A percentile compares a stretch with the other conserved stretches of the same genome.
Conservation (phyloP, 2,888 invertebrate species). For the Gasteruption jaculator region DNA sequence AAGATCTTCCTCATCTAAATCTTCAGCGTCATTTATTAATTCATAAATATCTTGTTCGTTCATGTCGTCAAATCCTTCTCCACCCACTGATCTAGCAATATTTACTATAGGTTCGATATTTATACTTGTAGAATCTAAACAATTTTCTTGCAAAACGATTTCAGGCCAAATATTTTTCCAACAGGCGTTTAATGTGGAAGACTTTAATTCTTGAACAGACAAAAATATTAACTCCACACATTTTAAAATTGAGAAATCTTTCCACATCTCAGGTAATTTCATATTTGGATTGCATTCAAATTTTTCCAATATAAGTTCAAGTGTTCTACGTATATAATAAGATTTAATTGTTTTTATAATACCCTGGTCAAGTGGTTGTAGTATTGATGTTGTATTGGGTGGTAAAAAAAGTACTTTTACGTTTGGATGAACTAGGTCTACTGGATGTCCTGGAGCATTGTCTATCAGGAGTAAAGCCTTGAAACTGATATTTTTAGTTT, state of each 20-base stretch:
- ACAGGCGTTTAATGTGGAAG: constrained; percentile 9
- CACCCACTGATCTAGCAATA: constrained; percentile 8
- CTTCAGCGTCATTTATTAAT: constrained; percentile 9
- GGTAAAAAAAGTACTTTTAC: constrained; percentile 6
- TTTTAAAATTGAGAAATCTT: constrained; percentile 10
- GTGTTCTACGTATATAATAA: constrained; percentile 4
- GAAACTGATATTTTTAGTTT: constrained; percentile 7
- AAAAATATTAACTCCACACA: constrained; percentile 8
- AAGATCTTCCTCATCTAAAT: constrained; percentile 8
- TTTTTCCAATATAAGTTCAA: neutral
- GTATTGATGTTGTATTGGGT: constrained; percentile 5
- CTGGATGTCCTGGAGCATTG: constrained; percentile 6
- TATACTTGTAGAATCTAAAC: constrained; percentile 8
- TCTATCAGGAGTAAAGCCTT: constrained; percentile 7
- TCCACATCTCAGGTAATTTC: constrained; percentile 9
- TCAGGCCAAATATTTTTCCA: constrained; percentile 9
- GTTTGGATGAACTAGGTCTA: constrained; percentile 6
- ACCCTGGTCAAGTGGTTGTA: constrained; percentile 7
- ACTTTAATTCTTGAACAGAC: constrained; percentile 8
- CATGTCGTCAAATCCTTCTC: constrained; percentile 8
- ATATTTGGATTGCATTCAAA: constrained; percentile 9
- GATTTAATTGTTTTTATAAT: constrained; percentile 7
- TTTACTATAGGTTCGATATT: constrained; percentile 8
- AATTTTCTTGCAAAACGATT: constrained; percentile 10
- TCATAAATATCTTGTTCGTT: constrained; percentile 8